These are phyloP conservation scores for Drosophila nigromelanica DNA, from an alignment of 1,140 invertebrate genomes.

Conservation along the genomic window DNA sequence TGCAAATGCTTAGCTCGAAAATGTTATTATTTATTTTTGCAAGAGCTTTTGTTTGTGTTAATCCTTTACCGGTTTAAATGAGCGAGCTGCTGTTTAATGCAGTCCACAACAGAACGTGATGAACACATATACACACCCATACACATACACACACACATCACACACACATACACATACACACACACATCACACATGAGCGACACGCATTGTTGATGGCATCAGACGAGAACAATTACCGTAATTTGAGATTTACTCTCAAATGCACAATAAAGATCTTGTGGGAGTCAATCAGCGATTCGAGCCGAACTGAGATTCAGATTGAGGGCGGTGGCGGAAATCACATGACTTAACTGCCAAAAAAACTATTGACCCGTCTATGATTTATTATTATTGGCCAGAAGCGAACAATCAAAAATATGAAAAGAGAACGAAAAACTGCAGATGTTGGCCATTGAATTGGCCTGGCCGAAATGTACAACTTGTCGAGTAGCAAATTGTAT, in stretches of 20 bases:
- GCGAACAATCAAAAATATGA: not conserved
- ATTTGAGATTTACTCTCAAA: slow-evolving; percentile 39
- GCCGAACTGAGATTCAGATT: slow-evolving; percentile 25
- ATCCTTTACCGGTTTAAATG: slow-evolving; percentile 49
- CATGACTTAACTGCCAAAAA: slow-evolving; percentile 59
- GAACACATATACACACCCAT: slow-evolving; percentile 11
- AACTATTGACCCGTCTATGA: not conserved
- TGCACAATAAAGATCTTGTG: slow-evolving; percentile 44
- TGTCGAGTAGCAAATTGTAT: too few relatives aligned
- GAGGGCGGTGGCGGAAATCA: slow-evolving; percentile 29
- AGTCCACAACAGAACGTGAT: slow-evolving; percentile 17
- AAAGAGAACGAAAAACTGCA: slow-evolving; percentile 18
- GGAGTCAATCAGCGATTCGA: slow-evolving; percentile 61
- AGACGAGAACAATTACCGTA: slow-evolving; percentile 64
- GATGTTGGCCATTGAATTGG: slow-evolving; percentile 14
- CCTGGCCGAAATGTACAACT: not conserved
- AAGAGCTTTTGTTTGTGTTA: not conserved
- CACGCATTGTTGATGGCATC: slow-evolving; percentile 58
- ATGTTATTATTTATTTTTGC: not conserved
- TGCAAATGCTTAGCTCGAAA: not conserved
- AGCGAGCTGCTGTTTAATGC: slow-evolving; percentile 39
- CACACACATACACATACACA: not conserved
- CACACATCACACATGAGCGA: not conserved
- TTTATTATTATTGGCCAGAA: not conserved
- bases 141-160: slow-evolving; percentile 1